Conservation (phyloP, 2,113 vertebrate genomes). For the rat (Rattus norvegicus) region GRCr8 NC_086031.1:104189501-104190000, state of each 20-base stretch:
- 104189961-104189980: background rate
- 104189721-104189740: background rate
- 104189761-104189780: background rate
- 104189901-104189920: background rate
- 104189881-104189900: too few species aligned
- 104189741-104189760: background rate
- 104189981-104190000: background rate
- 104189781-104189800: background rate
- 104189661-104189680: background rate
- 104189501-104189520: too few species aligned
- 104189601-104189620: too few species aligned
- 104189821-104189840: background rate
- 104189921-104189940: background rate
- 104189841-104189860: background rate
- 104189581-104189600: background rate
- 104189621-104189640: too few species aligned
- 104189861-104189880: background rate
- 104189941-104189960: background rate
- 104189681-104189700: background rate
- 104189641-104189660: background rate
- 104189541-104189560: too few species aligned
- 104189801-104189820: background rate
- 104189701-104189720: background rate
- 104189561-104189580: background rate
- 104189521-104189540: too few species aligned